A percentile compares a stretch with the other conserved stretches of the same genome.
Conservation (phyloP, 2,888 invertebrate species). For the Drosophila suboccidentalis region DNA sequence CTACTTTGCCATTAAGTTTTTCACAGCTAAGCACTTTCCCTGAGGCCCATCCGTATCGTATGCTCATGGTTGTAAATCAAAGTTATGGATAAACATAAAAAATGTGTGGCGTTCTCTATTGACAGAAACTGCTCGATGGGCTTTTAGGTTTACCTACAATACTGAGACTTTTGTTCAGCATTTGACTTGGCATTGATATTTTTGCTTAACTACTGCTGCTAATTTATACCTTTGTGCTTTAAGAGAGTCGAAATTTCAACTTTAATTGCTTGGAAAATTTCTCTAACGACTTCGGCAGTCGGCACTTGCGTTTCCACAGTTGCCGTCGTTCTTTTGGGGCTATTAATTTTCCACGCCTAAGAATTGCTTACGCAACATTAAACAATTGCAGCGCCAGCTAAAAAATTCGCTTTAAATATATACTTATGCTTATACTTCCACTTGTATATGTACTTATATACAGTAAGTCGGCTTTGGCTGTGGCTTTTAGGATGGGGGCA, state of each 20-base stretch:
- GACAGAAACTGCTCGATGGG: conserved; percentile 35
- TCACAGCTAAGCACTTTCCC: conserved; percentile 34
- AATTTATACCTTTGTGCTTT: conserved; percentile 16
- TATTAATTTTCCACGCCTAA: conserved; percentile 70
- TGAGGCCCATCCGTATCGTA: conserved; percentile 18
- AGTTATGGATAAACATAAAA: conserved; percentile 56
- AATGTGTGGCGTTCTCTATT: conserved; percentile 48
- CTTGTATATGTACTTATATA: not conserved
- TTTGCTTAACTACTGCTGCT: not conserved
- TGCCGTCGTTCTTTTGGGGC: conserved; percentile 24
- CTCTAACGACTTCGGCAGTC: conserved; percentile 41
- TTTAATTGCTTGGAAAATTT: conserved; percentile 75
- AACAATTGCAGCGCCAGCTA: conserved; percentile 71
- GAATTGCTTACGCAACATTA: conserved; percentile 74
- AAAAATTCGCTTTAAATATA: conserved; percentile 51
- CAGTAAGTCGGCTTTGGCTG: conserved; percentile 13
- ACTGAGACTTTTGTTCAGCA: not conserved
- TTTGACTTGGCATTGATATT: conserved; percentile 1
- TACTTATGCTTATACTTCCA: not conserved
- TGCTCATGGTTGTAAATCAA: conserved; percentile 56
- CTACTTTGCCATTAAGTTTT: conserved; percentile 29
- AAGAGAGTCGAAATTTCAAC: conserved; percentile 29
- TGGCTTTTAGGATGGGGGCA: conserved; percentile 14
- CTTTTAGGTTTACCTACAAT: conserved; percentile 20
- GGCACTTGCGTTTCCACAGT: conserved; percentile 29